A percentile compares a stretch with the other conserved stretches of the same genome.
Evolutionary conservation across 2,797 vertebrate species (phyloP).

Genomic region (Sebastes ruberrimus): DNA sequence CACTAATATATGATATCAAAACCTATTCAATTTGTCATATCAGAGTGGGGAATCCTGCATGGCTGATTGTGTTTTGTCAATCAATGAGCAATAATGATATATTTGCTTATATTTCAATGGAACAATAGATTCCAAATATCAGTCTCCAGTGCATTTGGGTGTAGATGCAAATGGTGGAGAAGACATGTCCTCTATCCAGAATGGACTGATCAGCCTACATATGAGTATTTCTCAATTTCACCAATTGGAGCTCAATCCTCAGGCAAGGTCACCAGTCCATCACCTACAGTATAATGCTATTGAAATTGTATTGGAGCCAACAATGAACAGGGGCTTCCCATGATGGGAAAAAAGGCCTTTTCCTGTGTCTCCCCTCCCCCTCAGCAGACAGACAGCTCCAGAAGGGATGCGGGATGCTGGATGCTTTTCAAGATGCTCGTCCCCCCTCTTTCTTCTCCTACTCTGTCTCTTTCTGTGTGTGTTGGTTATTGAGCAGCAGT

Average conservation of each 20-base stretch:
- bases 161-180: not conserved
- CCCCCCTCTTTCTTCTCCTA: conserved; percentile 34
- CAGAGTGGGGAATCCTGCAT: too few species aligned
- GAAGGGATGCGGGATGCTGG: conserved; percentile 38
- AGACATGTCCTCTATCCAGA: not conserved
- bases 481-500: conserved; percentile 56
- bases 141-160: not conserved
- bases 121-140: not conserved
- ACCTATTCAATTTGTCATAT: not conserved
- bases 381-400: conserved; percentile 35
- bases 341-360: not conserved
- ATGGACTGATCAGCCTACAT: not conserved
- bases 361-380: conserved; percentile 23
- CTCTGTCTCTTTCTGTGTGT: conserved; percentile 27
- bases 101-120: not conserved
- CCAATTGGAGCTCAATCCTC: not conserved
- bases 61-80: not conserved
- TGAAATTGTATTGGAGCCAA: not conserved
- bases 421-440: conserved; percentile 51
- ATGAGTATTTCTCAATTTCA: not conserved
- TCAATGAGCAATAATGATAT: not conserved
- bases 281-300: not conserved
- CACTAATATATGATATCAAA: not conserved
- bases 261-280: not conserved
- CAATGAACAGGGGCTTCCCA: not conserved